Base-by-base conservation (phyloP, 2,888 invertebrate genomes). In the Pollenia labialis region DNA sequence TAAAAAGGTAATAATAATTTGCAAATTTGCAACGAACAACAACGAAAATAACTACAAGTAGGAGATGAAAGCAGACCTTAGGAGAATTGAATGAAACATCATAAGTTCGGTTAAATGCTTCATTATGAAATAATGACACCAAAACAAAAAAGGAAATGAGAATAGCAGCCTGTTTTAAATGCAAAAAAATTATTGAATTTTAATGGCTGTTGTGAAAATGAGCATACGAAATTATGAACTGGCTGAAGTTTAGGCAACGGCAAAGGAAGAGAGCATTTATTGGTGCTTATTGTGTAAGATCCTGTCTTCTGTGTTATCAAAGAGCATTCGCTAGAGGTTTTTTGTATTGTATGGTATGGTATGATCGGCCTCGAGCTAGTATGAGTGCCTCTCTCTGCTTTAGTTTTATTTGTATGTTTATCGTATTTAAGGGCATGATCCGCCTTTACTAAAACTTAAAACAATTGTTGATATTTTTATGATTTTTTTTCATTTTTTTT, bases 1-100 rank as follows among this genome's bases (percentile, higher is more conserved):
- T 44, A 72, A 60, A 77, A 66, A 77, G 72, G 77, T 42, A 72
- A 83, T 77, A 72, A 83, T 66, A 83, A 83, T 83, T 83, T 77
- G 58, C 71, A 72, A 56, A 83, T 77, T 68, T 81, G 68, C 74
- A 58, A 44, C 40, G 42, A 74, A 62, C 56, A 68, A 66, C 52
- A 52, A 58, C 71, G 77, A 58, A 56, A 52, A 6, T 32, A 18
- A 32, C 2, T 18, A 62, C 40, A 83, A 50, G 50, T 46, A 83
- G 62, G 68, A 76, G 82, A 40, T 84, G 77, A 58, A 52, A 7
- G 48, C 66, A 52, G 42, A 74, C 2, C 48, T 68, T 40, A 9
- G 4, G 44, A 46, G 12, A 48, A 48, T 44, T 54, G 54, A 50
- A 14, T 44, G 11, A 60, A 79, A 79, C 46, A 58, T 58, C 8